Conservation (phyloP, 2,113 vertebrate species). For the Thinocorus orbignyianus region DNA sequence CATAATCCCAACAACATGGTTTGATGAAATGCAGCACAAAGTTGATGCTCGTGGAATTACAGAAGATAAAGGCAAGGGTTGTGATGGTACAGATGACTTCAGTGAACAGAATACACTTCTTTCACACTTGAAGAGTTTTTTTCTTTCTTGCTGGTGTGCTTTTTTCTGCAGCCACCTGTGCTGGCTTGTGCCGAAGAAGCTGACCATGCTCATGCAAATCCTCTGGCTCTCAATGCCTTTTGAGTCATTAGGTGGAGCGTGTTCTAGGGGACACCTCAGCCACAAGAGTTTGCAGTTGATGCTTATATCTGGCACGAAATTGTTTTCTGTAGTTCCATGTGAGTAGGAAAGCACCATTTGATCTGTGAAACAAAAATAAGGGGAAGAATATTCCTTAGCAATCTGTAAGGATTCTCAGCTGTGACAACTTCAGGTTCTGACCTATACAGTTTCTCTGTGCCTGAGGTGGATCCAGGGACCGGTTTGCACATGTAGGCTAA, state of each 20-base stretch:
- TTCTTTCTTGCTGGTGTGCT: neutral
- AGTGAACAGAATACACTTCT: neutral
- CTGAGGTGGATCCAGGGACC: neutral
- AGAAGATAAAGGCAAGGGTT: neutral
- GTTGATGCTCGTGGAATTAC: neutral
- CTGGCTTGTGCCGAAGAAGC: neutral
- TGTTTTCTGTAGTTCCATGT: neutral
- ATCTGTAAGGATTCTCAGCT: neutral
- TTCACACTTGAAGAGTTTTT: neutral
- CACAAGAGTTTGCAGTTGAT: neutral
- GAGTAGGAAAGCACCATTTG: neutral
- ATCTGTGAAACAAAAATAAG: neutral
- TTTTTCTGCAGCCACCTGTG: neutral
- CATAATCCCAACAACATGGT: neutral
- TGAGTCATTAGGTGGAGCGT: neutral
- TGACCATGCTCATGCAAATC: neutral
- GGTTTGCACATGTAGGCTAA: neutral
- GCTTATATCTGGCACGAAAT: neutral
- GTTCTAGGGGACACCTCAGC: neutral
- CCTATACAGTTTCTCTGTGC: neutral
- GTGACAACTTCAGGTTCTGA: neutral
- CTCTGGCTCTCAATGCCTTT: neutral
- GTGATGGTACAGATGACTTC: neutral
- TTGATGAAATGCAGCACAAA: neutral
- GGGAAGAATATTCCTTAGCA: neutral